Percentiles rank a stretch among this genome's conserved stretches.
These are phyloP conservation scores for Dolomedes plantarius DNA, from an alignment of 2,888 invertebrate genomes.

Conservation along the genomic window DNA sequence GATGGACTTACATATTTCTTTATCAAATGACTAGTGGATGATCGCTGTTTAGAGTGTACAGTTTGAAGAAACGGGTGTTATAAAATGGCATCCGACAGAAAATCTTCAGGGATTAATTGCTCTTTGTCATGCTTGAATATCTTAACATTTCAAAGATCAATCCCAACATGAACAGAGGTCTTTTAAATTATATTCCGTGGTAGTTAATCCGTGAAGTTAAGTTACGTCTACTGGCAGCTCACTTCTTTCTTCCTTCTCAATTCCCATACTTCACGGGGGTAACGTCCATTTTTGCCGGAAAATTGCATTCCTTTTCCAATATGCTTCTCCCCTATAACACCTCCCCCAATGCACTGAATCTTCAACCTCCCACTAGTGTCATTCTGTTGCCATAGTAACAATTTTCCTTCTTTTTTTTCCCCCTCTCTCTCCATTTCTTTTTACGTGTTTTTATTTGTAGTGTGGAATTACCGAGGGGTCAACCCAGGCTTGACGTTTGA, in stretches of 20 bases:
- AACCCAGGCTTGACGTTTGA: constrained; percentile 14
- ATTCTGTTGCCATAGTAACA: constrained; percentile 49
- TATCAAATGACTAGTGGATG: no score
- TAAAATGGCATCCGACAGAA: no score
- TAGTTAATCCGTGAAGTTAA: no score
- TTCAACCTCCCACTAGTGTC: constrained; percentile 41
- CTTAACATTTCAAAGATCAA: no score
- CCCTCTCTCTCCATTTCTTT: not conserved
- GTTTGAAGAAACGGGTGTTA: no score
- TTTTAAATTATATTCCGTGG: no score
- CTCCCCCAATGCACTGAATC: constrained; percentile 37
- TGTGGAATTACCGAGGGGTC: constrained; percentile 56
- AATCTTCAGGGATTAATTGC: no score
- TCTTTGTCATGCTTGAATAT: no score
- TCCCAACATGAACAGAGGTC: no score
- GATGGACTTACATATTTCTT: no score
- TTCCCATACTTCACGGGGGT: not conserved
- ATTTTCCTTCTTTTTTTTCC: constrained; percentile 51
- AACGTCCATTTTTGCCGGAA: not conserved
- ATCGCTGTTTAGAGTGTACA: no score
- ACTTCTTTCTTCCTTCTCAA: not conserved
- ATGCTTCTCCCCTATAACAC: constrained; percentile 32
- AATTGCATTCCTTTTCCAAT: constrained; percentile 52
- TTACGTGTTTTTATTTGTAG: constrained; percentile 16
- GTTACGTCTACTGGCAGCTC: no score